These are phyloP conservation scores for Campaea margaritaria DNA, from an alignment of 2,888 invertebrate species.

Conservation along the genomic window DNA sequence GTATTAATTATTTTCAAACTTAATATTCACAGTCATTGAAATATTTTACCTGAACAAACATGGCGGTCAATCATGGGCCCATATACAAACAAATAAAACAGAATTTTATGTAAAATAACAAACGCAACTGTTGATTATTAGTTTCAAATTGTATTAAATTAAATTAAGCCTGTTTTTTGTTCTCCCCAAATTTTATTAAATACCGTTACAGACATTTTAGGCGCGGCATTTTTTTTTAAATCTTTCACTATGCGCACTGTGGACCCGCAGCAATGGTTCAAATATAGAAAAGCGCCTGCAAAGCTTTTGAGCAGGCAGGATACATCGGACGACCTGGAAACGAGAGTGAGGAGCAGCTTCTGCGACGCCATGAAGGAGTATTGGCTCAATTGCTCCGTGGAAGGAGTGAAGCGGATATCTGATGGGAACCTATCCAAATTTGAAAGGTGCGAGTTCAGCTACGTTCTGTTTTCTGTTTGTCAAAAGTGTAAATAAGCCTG, in stretches of 20 bases:
- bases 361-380: conserved; percentile 21
- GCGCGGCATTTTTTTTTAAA: not conserved
- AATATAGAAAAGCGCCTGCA: conserved; percentile 3
- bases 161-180: too few species aligned
- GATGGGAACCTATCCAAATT: not conserved
- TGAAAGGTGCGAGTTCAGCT: conserved; percentile 4
- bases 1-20: too few species aligned
- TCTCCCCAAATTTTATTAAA: not conserved
- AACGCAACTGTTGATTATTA: too few species aligned
- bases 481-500: too few species aligned
- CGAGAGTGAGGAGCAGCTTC: conserved; percentile 9
- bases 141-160: too few species aligned
- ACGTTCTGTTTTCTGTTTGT: too few species aligned
- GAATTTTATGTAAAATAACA: too few species aligned
- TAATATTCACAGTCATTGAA: too few species aligned
- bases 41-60: too few species aligned
- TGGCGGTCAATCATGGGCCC: too few species aligned
- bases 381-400: conserved; percentile 15
- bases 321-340: not conserved
- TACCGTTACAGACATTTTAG: not conserved
- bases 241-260: conserved; percentile 28
- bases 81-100: too few species aligned
- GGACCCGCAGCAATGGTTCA: conserved; percentile 24
- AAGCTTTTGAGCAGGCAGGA: conserved; percentile 7
- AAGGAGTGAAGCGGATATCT: conserved; percentile 2